A percentile compares a stretch with the other conserved stretches of the same genome.
Conservation (phyloP, 2,888 invertebrate species). For the Lydus trimaculatus region DNA sequence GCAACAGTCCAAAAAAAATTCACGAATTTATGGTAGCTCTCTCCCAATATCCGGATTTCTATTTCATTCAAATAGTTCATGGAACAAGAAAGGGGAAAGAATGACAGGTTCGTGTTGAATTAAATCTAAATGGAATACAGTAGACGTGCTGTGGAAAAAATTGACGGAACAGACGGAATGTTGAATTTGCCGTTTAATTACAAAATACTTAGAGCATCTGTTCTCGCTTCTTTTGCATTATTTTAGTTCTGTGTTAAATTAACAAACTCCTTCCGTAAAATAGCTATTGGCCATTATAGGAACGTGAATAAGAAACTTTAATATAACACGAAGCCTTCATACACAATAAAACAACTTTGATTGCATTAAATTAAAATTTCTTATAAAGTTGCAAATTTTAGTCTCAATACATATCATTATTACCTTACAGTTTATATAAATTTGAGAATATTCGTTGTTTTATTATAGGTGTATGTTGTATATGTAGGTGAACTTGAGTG, state of each 20-base stretch:
- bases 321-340: background rate
- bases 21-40: background rate
- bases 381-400: background rate
- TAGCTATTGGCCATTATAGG: background rate
- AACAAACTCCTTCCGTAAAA: background rate
- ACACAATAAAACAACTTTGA: background rate
- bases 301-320: background rate
- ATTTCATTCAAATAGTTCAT: background rate
- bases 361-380: background rate
- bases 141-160: constrained; percentile 8
- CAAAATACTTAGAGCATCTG: constrained; percentile 14
- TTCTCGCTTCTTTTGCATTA: background rate
- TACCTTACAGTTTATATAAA: no score
- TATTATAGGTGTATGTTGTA: background rate
- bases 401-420: background rate
- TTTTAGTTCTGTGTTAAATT: background rate
- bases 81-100: background rate
- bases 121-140: background rate
- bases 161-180: constrained; percentile 8
- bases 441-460: background rate
- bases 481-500: background rate
- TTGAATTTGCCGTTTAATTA: constrained; percentile 23
- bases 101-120: background rate
- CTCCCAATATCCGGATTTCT: background rate
- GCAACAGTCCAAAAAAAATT: constrained; percentile 9